Conservation (phyloP, 1,140 invertebrate genomes). For the Zaprionus davidi region DNA sequence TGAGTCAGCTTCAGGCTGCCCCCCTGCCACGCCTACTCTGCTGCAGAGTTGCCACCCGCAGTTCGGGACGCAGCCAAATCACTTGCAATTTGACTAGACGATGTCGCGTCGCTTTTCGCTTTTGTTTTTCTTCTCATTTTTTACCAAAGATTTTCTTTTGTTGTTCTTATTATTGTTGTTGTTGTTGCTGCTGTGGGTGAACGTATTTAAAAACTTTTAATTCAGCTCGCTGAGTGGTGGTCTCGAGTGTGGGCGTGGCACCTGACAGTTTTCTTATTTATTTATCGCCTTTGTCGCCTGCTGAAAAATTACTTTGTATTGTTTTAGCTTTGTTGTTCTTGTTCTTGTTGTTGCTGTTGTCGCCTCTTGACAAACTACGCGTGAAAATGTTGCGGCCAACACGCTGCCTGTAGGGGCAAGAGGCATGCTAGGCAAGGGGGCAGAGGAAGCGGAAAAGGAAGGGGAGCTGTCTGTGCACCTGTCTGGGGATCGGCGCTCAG, state of each 20-base stretch:
- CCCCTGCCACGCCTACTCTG: neutral
- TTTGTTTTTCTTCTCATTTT: slow-evolving; percentile 29
- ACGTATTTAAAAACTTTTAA: slow-evolving; percentile 44
- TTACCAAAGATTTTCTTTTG: slow-evolving; percentile 27
- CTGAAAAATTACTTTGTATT: slow-evolving; percentile 49
- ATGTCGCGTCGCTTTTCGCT: slow-evolving; percentile 54
- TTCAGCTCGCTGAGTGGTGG: slow-evolving; percentile 9
- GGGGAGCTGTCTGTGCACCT: neutral
- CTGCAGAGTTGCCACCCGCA: slow-evolving; percentile 25
- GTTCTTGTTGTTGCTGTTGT: neutral
- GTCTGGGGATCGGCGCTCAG: slow-evolving; percentile 13
- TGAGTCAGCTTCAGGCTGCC: neutral
- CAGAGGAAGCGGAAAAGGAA: neutral
- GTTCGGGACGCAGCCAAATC: slow-evolving; percentile 51
- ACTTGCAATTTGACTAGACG: slow-evolving; percentile 67
- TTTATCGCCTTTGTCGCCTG: slow-evolving; percentile 37
- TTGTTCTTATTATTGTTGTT: slow-evolving; percentile 9
- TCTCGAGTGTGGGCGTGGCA: slow-evolving; percentile 22
- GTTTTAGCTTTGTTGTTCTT: neutral
- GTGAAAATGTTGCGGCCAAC: slow-evolving; percentile 30
- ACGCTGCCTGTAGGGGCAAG: neutral
- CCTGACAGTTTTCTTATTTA: slow-evolving; percentile 60
- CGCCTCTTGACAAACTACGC: slow-evolving; percentile 39
- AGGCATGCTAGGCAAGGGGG: neutral
- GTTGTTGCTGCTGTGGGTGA: slow-evolving; percentile 11